A percentile compares a stretch with the other conserved stretches of the same genome.
phyloP scores from a whole-genome alignment of 2,888 invertebrate genomes.

The Cephalotes varians region DNA sequence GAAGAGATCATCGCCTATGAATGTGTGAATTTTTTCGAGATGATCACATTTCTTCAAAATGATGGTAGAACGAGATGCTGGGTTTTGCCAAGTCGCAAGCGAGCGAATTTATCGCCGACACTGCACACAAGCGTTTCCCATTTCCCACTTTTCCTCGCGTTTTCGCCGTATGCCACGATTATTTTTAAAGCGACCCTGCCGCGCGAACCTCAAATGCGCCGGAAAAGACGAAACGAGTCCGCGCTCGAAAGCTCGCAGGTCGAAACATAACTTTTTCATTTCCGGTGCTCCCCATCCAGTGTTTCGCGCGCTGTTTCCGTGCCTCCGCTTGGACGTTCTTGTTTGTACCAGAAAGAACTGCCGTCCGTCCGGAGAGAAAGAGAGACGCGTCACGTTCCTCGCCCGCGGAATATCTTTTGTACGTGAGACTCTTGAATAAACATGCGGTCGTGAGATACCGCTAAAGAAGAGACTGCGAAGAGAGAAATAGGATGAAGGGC shows the following conservation, averaged over 20 bases:
- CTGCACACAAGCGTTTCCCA: constrained; percentile 23
- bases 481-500: constrained; percentile 24
- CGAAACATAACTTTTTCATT: constrained; percentile 84
- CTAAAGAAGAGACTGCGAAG: constrained; percentile 42
- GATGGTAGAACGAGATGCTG: neutral
- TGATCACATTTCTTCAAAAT: neutral
- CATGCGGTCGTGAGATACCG: constrained; percentile 76
- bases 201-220: constrained; percentile 38
- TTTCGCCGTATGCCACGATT: constrained; percentile 27
- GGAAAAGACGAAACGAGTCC: constrained; percentile 59
- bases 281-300: constrained; percentile 81
- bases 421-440: constrained; percentile 85
- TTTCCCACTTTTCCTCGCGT: constrained; percentile 40
- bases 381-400: constrained; percentile 77
- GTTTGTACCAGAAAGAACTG: constrained; percentile 32
- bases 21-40: neutral
- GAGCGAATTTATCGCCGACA: constrained; percentile 31
- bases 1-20: neutral
- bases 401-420: constrained; percentile 83
- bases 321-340: constrained; percentile 37
- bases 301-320: constrained; percentile 66
- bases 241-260: constrained; percentile 62
- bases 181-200: constrained; percentile 49
- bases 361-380: constrained; percentile 29
- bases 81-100: constrained; percentile 9